phyloP scores from a whole-genome alignment of 2,888 invertebrate species.

The Imbricaverruca yamaguchii region DNA sequence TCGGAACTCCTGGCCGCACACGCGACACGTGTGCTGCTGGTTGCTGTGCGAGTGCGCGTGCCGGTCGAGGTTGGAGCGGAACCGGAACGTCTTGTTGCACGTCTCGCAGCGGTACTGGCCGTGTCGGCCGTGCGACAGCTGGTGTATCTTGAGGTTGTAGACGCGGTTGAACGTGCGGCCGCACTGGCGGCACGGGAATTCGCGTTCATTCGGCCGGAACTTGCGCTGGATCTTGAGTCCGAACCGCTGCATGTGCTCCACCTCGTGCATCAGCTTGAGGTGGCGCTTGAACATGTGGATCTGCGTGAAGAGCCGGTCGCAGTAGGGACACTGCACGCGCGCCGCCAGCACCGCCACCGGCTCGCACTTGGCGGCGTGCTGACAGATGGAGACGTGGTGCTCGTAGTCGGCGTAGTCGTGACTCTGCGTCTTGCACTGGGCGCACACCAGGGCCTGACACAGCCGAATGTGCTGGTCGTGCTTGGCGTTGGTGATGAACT shows the following conservation, averaged over 20 bases:
- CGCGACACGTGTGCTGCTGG: conserved; percentile 13
- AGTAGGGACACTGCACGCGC: conserved; percentile 23
- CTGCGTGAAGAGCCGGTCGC: conserved; percentile 10
- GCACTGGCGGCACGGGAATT: conserved; percentile 6
- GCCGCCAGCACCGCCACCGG: conserved; percentile 4
- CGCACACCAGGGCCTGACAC: background rate
- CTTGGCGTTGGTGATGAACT: conserved; percentile 21
- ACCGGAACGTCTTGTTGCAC: conserved; percentile 20
- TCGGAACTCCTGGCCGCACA: conserved; percentile 17
- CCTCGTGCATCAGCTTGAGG: conserved; percentile 6
- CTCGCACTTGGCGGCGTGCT: conserved; percentile 4
- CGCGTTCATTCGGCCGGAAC: conserved; percentile 17
- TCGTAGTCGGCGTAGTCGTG: background rate
- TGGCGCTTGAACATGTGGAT: conserved; percentile 18
- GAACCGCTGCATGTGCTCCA: conserved; percentile 14
- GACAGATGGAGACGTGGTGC: background rate
- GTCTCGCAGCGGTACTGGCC: conserved; percentile 22
- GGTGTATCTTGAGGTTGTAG: conserved; percentile 17
- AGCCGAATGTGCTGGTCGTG: conserved; percentile 18
- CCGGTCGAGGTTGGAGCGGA: conserved; percentile 19
- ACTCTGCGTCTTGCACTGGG: conserved; percentile 1
- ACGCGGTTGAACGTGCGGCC: conserved; percentile 16
- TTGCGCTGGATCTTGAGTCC: conserved; percentile 19
- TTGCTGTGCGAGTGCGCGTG: conserved; percentile 11
- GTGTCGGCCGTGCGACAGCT: conserved; percentile 19